phyloP scores from a whole-genome alignment of 2,888 invertebrate genomes.

The Drosophila buzzatii region DNA sequence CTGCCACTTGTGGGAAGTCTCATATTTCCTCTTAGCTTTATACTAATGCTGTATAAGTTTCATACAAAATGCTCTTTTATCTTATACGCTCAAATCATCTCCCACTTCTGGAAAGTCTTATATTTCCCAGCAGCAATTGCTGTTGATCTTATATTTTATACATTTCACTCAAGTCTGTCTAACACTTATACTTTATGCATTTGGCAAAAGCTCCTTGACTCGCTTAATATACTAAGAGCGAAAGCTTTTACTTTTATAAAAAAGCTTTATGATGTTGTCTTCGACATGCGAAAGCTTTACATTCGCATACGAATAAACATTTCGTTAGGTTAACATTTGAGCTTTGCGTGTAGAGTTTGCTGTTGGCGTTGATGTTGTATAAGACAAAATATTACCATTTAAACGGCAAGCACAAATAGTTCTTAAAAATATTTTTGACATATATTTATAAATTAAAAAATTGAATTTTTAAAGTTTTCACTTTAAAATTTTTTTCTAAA shows the following conservation, averaged over 20 bases:
- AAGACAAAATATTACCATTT: neutral
- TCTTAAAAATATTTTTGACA: no score
- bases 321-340: neutral
- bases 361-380: conserved; percentile 8
- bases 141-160: neutral
- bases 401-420: no score
- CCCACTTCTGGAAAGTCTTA: neutral
- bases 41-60: no score
- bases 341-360: conserved; percentile 30
- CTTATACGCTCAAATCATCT: neutral
- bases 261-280: conserved; percentile 11
- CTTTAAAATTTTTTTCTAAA: neutral
- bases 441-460: neutral
- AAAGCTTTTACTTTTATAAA: neutral
- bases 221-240: neutral
- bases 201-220: neutral
- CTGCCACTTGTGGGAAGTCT: neutral
- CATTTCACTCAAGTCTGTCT: neutral
- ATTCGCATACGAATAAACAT: accelerated
- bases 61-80: neutral
- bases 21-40: no score
- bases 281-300: neutral
- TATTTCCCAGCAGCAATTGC: neutral
- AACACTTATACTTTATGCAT: neutral
- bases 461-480: no score